phyloP scores from a whole-genome alignment of 2,113 vertebrate genomes.

The Ciconia stormi region DNA sequence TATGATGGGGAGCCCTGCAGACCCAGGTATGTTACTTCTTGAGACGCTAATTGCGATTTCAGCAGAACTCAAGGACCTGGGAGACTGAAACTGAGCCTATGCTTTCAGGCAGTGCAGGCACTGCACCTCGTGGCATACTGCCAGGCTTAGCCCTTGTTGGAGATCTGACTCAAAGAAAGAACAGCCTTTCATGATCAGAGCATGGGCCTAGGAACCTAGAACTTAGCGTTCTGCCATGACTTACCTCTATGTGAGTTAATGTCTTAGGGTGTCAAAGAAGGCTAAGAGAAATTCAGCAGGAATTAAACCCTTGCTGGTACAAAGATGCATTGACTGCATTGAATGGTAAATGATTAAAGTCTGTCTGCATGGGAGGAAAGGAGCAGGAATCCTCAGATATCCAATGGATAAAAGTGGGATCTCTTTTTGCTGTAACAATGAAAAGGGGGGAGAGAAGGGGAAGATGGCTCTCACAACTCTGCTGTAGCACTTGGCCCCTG shows the following conservation, averaged over 20 bases:
- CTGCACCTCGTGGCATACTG: not conserved
- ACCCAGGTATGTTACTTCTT: not conserved
- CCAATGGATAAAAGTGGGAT: too few species aligned
- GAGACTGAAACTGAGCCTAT: not conserved
- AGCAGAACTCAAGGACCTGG: not conserved
- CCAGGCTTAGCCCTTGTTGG: not conserved
- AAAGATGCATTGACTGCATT: not conserved
- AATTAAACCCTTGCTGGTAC: not conserved
- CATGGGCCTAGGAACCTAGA: not conserved
- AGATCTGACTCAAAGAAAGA: not conserved
- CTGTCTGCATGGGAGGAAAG: not conserved
- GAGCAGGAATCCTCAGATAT: not conserved
- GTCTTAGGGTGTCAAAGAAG: not conserved
- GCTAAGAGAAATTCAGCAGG: not conserved
- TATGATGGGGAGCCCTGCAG: conserved; percentile 52
- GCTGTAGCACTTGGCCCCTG: not conserved
- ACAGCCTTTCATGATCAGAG: not conserved
- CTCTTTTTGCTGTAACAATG: not conserved
- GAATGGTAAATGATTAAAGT: not conserved
- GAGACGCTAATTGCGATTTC: not conserved
- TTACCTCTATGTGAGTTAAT: not conserved
- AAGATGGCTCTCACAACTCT: not conserved
- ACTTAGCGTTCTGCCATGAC: not conserved
- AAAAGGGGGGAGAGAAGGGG: not conserved
- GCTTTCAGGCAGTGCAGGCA: not conserved